Conservation (phyloP, 1,140 invertebrate species). For the Glossosoma conforme region DNA sequence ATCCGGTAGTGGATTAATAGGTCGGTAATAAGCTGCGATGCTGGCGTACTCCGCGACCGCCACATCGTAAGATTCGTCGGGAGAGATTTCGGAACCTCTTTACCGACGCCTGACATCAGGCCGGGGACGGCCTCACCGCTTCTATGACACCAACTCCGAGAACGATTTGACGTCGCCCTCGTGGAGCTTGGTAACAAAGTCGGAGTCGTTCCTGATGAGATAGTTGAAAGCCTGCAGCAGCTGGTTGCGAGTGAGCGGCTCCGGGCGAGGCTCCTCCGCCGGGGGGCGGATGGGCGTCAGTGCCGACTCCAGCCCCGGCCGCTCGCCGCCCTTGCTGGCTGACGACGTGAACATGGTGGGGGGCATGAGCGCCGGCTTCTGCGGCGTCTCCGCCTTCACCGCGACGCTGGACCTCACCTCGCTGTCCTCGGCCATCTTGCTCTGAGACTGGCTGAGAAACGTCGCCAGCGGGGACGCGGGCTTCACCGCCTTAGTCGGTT, state of each 20-base stretch:
- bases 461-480: conserved; percentile 46
- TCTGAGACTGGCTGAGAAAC: conserved; percentile 46
- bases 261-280: conserved; percentile 45
- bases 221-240: conserved; percentile 83
- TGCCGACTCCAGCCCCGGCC: conserved; percentile 29
- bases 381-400: conserved; percentile 48
- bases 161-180: conserved; percentile 86
- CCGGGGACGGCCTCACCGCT: conserved; percentile 37
- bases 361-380: conserved; percentile 70
- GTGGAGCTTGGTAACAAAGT: conserved; percentile 82
- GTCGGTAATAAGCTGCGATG: too few relatives aligned
- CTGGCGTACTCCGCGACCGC: too few relatives aligned
- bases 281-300: conserved; percentile 35
- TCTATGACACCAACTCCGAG: conserved; percentile 62
- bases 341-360: conserved; percentile 74
- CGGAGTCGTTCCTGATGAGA: conserved; percentile 78
- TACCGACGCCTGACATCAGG: too few relatives aligned
- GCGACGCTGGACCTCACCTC: conserved; percentile 39
- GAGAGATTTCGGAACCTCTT: too few relatives aligned
- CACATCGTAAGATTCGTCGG: too few relatives aligned
- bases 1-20: too few relatives aligned
- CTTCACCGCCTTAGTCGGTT: too few relatives aligned
- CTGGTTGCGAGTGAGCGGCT: conserved; percentile 80
- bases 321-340: conserved; percentile 29
- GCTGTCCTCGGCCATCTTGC: conserved; percentile 34